These are phyloP conservation scores for Zaprionus africanus DNA, from an alignment of 1,140 invertebrate species.

Conservation along the genomic window DNA sequence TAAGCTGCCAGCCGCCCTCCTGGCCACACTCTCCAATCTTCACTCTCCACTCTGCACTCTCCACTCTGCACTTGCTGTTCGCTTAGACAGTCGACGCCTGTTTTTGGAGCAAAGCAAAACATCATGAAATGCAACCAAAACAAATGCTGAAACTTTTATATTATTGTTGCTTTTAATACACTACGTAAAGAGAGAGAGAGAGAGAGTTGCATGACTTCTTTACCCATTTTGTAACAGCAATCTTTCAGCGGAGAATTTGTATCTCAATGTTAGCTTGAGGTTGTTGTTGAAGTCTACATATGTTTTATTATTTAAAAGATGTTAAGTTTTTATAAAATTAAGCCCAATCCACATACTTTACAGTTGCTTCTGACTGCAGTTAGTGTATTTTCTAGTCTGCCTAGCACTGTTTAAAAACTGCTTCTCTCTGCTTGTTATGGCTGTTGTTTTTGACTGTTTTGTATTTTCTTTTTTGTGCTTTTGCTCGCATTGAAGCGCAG, in stretches of 20 bases:
- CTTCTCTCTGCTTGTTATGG: slow-evolving; percentile 13
- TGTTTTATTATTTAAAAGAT: not conserved
- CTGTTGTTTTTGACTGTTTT: slow-evolving; percentile 24
- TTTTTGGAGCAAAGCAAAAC: slow-evolving; percentile 26
- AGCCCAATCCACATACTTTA: not conserved
- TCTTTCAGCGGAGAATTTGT: no score
- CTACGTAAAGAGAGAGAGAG: not conserved
- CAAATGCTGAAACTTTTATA: slow-evolving; percentile 49
- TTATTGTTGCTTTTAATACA: slow-evolving; percentile 9
- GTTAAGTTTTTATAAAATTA: not conserved
- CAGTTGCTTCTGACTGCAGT: not conserved
- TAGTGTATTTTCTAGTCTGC: not conserved
- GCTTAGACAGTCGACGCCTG: slow-evolving; percentile 6
- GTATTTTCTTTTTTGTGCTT: slow-evolving; percentile 8
- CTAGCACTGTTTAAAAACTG: not conserved
- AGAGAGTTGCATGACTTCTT: not conserved
- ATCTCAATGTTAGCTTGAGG: no score
- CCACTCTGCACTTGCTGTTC: not conserved
- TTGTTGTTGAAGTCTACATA: not conserved
- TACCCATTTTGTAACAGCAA: not conserved
- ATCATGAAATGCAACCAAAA: slow-evolving; percentile 50
- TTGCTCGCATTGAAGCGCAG: not conserved
- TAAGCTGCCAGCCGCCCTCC: slow-evolving; percentile 1
- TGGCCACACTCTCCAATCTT: not conserved
- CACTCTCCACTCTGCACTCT: not conserved